Conservation (phyloP, 2,113 vertebrate species). For the Heliornis fulica region DNA sequence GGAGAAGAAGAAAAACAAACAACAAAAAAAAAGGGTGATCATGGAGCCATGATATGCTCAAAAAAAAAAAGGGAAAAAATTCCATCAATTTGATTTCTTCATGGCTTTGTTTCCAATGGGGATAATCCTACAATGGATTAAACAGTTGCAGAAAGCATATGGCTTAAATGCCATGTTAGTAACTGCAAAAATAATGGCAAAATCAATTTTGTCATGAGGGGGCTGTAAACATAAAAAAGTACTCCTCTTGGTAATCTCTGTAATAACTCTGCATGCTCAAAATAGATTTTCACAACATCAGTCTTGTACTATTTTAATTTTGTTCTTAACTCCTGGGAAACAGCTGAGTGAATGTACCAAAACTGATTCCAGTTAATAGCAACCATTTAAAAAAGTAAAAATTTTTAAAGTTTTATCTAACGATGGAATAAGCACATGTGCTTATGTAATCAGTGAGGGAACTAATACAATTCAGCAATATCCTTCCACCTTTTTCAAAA, state of each 20-base stretch:
- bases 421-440: neutral
- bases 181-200: neutral
- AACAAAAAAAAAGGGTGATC: neutral
- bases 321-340: neutral
- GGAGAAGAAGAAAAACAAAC: neutral
- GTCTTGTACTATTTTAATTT: neutral
- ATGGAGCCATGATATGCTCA: neutral
- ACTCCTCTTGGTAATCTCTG: neutral
- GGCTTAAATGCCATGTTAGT: neutral
- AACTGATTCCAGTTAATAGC: neutral
- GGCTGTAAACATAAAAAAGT: neutral
- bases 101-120: neutral
- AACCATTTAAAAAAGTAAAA: neutral
- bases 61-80: fast-evolving
- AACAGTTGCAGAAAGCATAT: neutral
- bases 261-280: neutral
- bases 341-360: neutral
- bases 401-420: neutral
- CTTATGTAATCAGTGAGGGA: neutral
- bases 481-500: neutral
- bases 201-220: neutral
- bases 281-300: neutral
- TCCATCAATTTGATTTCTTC: neutral
- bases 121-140: neutral
- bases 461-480: neutral